Base-by-base conservation (phyloP, 1,140 invertebrate species). In the Maconellicoccus hirsutus region DNA sequence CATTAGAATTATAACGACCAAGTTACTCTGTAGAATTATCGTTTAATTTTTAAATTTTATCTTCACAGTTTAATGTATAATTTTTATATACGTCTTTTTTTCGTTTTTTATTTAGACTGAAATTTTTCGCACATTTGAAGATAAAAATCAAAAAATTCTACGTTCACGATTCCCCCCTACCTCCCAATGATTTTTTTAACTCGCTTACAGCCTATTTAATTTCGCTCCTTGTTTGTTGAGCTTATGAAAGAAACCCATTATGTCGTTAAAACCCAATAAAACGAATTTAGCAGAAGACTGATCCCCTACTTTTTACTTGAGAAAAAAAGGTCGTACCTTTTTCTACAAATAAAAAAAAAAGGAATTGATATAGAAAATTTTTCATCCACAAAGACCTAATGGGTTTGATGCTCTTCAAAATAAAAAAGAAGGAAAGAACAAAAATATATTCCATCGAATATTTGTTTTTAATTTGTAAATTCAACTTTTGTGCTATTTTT, bases 1-100 rank as follows among this genome's bases (percentile, higher is more conserved):
- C 61, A 66, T 66, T 66, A 66, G 61, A 66, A 25, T n/a, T 66
- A 66, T 66, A 66, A 66, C 21, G 61, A 66, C 61, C 61, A 66
- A 66, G 25, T 25, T 52, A 52, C n/a, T 52, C 42, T 52, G n/a
- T 66, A 66, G 61, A 14, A 66, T 66, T 66, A 66, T 52, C 42
- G 42, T 52, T 52, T 52, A 52, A 52, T 66, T 66, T 66, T 66
- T 25, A 25, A 3, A 12, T 6, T 66, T 66, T 66, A 66, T 19
- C 61, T 66, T 25, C 61, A 66, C 61, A 4, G 25, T 66, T 66
- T 66, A 25, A 66, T 23, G 10, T 6, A 66, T 66, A 23, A 52
- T 8, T 66, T 66, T 66, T 66, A 66, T 66, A 66, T 66, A 52
- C 42, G 33, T 7, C 19, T 61, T 22, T 61, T 61, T 66, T 66